Evolutionary conservation across 2,888 invertebrate species (phyloP), one percentile per base, ranked within the genome.

Genomic region (Zaprionus obscuricornis): DNA sequence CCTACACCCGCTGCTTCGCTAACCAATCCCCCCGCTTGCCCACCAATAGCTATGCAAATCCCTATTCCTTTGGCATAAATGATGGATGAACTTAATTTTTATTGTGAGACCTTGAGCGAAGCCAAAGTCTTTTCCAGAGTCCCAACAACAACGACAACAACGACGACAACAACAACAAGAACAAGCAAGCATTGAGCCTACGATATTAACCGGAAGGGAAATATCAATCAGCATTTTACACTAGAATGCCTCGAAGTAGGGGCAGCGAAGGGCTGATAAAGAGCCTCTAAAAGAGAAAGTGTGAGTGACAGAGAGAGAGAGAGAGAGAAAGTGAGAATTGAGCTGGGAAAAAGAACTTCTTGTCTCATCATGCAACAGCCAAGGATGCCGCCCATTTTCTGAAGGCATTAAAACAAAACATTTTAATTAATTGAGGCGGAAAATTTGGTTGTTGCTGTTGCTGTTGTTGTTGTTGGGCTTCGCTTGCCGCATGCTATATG

Each of bases 11-110:
- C 1, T n/a, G n/a, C n/a, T 7, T 1, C 20, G 4, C 7, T n/a
- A n/a, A n/a, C n/a, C n/a, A n/a, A n/a, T n/a, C n/a, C n/a, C n/a
- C n/a, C n/a, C n/a, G n/a, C 17, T 26, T n/a, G 20, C 7, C 10
- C 42, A 27, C 26, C 47, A n/a, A n/a, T n/a, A n/a, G n/a, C n/a
- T n/a, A n/a, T n/a, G n/a, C n/a, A n/a, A n/a, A n/a, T n/a, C n/a
- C n/a, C n/a, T n/a, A n/a, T n/a, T 42, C 18, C 39, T 37, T 34
- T 47, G 62, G 50, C 26, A 64, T 74, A 46, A 77, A 77, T 84
- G 82, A 85, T 85, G 85, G 72, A 82, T 85, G 78, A 82, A 85
- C 62, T 82, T 68, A 58, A 85, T 82, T 85, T 82, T 78, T 75
- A 78, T 82, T 65, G 55, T 52, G 57, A 78, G 77, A 77, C 82